Percentiles rank a stretch among this genome's conserved stretches.
These are phyloP conservation scores for Drosophila picticornis DNA, from an alignment of 2,888 invertebrate species.

Conservation along the genomic window DNA sequence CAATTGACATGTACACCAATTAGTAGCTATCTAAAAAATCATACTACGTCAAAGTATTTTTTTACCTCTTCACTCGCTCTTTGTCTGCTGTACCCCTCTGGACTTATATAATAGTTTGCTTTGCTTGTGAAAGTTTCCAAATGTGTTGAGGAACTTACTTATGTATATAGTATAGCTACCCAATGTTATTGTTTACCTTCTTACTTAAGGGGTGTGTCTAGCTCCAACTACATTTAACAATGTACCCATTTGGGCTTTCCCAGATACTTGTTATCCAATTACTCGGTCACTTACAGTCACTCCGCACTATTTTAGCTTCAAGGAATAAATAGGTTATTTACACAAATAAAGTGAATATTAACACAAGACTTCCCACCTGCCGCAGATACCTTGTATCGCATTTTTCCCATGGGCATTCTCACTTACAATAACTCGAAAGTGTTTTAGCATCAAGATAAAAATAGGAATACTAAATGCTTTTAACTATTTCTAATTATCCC, in stretches of 20 bases:
- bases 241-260: not conserved
- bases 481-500: not conserved
- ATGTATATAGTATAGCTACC: not conserved
- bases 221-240: not conserved
- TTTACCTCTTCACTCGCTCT: too few species aligned
- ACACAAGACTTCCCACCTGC: rapidly evolving
- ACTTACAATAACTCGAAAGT: not conserved
- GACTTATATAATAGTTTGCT: not conserved
- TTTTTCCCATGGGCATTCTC: not conserved
- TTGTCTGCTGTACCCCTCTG: not conserved
- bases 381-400: not conserved
- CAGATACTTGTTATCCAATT: not conserved
- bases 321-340: not conserved
- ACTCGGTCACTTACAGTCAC: not conserved
- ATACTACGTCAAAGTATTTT: not conserved
- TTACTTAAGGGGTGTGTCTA: not conserved
- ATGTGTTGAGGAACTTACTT: not conserved
- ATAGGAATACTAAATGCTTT: not conserved
- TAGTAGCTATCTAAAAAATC: constrained; percentile 1
- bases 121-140: not conserved
- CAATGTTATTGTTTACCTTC: not conserved
- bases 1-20: constrained; percentile 16
- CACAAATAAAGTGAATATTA: not conserved
- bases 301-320: not conserved
- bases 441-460: not conserved